Conservation (phyloP, 2,113 vertebrate genomes). For the Misgurnus anguillicaudatus region DNA sequence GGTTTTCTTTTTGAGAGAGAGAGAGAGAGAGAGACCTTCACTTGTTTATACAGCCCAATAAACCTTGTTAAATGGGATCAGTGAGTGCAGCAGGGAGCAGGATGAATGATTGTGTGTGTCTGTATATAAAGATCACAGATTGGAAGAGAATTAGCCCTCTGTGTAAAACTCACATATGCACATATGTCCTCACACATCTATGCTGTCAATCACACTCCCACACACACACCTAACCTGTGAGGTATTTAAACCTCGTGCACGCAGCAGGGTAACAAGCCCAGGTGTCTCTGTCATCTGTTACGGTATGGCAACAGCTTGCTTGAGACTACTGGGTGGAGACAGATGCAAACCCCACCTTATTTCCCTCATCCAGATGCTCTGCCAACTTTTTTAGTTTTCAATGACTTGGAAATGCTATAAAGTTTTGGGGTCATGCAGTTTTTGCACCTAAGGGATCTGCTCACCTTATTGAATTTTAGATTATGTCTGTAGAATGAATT, state of each 20-base stretch:
- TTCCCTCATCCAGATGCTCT: conserved; percentile 33
- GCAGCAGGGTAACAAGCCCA: conserved; percentile 29
- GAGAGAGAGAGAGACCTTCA: conserved; percentile 14
- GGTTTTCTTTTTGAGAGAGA: conserved; percentile 7
- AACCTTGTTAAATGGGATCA: conserved; percentile 43
- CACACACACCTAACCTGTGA: conserved; percentile 7
- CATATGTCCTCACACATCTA: not conserved
- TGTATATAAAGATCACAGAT: not conserved
- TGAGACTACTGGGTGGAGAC: conserved; percentile 18
- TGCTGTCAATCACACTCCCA: not conserved
- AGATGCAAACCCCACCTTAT: conserved; percentile 20
- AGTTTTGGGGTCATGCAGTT: conserved; percentile 36
- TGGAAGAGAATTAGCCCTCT: not conserved
- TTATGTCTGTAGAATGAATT: conserved; percentile 16
- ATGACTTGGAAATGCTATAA: conserved; percentile 33
- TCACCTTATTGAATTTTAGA: conserved; percentile 31
- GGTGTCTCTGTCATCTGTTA: conserved; percentile 47
- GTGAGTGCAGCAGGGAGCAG: conserved; percentile 35
- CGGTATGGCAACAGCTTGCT: conserved; percentile 35
- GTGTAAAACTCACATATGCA: not conserved
- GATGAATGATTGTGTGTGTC: conserved; percentile 16
- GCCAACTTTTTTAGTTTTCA: conserved; percentile 22
- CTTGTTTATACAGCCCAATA: conserved; percentile 46
- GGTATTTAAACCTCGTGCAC: not conserved
- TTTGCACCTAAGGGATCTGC: conserved; percentile 15